Evolutionary conservation across 1,140 invertebrate species (phyloP), one percentile per base, ranked within the genome.

Genomic region (Drosophila repleta): DNA sequence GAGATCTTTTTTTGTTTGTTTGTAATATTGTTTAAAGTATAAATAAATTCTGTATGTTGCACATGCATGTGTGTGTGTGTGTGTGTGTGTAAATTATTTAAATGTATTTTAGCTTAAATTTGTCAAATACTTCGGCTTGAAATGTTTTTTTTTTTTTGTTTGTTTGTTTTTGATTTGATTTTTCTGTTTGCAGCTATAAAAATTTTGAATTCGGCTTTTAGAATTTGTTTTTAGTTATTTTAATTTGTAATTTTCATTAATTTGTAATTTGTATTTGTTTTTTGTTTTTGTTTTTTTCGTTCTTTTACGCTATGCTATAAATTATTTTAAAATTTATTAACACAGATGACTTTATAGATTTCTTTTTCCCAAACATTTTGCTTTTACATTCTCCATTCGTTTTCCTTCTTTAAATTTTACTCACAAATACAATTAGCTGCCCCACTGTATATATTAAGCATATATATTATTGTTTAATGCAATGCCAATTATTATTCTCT

Each of bases 271-370:
- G 68, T 73, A 17, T 49, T n/a, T n/a, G n/a, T n/a, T n/a, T n/a
- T n/a, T n/a, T n/a, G n/a, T n/a, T n/a, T 82, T 10, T 83, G 75
- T n/a, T n/a, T n/a, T n/a, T n/a, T n/a, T n/a, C n/a, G n/a, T n/a
- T n/a, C n/a, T n/a, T 67, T 85, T 72, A 87, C 63, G 70, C 84
- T 88, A 88, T 74, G 70, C 79, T 89, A 85, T 78, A 85, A 87
- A 85, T 79, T 85, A 89, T 84, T 77, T 88, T 89, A 80, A 89
- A 89, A 88, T 90, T 88, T 91, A 91, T 88, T 91, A 91, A 91
- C 90, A 91, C 90, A 91, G 90, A 91, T 91, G 90, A 91, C 90
- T 91, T 91, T 91, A 87, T 90, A 82, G 55, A 73, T 73, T 85
- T 83, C 66, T 41, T 41, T 41, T 43, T 15, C 39, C 79, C 84